Evolutionary conservation across 2,888 invertebrate genomes (phyloP).

Genomic region (Lampropteryx suffumata): DNA sequence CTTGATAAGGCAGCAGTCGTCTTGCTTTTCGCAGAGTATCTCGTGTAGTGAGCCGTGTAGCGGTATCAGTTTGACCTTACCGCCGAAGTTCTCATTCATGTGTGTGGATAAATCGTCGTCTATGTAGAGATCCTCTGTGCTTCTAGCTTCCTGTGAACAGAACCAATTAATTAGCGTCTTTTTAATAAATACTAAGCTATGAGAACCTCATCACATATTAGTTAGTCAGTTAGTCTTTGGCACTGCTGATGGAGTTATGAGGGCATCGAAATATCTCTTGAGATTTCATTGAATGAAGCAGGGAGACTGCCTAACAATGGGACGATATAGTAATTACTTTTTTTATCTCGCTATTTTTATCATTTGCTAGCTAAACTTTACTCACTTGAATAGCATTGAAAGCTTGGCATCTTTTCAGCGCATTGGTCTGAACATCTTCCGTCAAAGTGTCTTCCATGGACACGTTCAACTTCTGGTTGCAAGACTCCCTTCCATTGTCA

Average conservation of each 20-base stretch:
- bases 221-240: too few species aligned
- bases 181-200: background rate
- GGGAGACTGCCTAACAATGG: too few species aligned
- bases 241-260: too few species aligned
- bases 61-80: constrained; percentile 68
- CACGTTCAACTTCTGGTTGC: constrained; percentile 48
- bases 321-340: too few species aligned
- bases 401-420: constrained; percentile 76
- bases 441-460: constrained; percentile 57
- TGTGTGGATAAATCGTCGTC: constrained; percentile 79
- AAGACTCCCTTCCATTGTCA: constrained; percentile 39
- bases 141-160: constrained; percentile 68
- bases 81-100: constrained; percentile 74
- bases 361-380: too few species aligned
- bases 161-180: background rate
- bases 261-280: too few species aligned
- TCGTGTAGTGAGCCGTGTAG: constrained; percentile 75
- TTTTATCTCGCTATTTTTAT: too few species aligned
- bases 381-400: constrained; percentile 77
- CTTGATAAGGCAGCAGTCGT: constrained; percentile 76
- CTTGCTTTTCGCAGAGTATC: constrained; percentile 71
- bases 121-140: constrained; percentile 82
- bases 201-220: too few species aligned
- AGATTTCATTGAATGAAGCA: too few species aligned
- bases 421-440: constrained; percentile 61